A percentile compares a stretch with the other conserved stretches of the same genome.
These are phyloP conservation scores for Microcebus griseorufus DNA, from an alignment of 2,113 vertebrate genomes.

Conservation along the genomic window DNA sequence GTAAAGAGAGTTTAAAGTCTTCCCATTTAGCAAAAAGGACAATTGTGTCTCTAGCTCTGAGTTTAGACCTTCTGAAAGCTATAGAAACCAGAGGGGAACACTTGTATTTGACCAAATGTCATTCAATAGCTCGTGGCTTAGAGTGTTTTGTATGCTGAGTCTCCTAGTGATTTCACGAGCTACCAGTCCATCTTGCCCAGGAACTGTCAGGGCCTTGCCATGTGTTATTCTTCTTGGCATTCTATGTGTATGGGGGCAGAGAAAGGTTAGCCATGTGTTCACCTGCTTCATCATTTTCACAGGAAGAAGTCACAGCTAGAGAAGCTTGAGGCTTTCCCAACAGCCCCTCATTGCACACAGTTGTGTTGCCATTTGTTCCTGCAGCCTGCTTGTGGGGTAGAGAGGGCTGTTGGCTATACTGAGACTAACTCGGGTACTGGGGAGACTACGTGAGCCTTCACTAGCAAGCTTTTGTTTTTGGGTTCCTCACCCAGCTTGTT, in stretches of 20 bases:
- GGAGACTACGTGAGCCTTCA: neutral
- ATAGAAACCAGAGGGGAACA: neutral
- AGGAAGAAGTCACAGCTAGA: slow-evolving; percentile 52
- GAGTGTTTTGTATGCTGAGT: neutral
- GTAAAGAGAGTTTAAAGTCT: slow-evolving; percentile 24
- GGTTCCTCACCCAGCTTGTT: slow-evolving; percentile 23
- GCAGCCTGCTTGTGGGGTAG: neutral
- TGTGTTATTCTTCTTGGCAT: neutral
- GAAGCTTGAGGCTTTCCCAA: neutral
- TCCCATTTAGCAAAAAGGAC: neutral
- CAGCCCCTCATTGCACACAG: neutral
- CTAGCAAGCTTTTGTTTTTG: neutral
- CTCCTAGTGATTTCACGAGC: neutral
- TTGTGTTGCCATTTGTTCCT: slow-evolving; percentile 1
- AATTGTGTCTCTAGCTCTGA: neutral
- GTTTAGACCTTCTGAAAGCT: slow-evolving; percentile 23
- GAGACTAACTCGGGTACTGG: neutral
- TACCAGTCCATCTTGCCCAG: neutral
- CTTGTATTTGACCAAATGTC: slow-evolving; percentile 5
- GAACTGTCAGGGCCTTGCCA: neutral
- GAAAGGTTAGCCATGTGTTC: neutral
- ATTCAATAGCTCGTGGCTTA: neutral
- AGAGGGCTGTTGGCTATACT: neutral
- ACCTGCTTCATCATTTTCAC: slow-evolving; percentile 3
- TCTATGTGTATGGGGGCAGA: neutral